A percentile compares a stretch with the other conserved stretches of the same genome.
These are phyloP conservation scores for Argyrosomus regius DNA, from an alignment of 2,797 vertebrate species.

Conservation along the genomic window DNA sequence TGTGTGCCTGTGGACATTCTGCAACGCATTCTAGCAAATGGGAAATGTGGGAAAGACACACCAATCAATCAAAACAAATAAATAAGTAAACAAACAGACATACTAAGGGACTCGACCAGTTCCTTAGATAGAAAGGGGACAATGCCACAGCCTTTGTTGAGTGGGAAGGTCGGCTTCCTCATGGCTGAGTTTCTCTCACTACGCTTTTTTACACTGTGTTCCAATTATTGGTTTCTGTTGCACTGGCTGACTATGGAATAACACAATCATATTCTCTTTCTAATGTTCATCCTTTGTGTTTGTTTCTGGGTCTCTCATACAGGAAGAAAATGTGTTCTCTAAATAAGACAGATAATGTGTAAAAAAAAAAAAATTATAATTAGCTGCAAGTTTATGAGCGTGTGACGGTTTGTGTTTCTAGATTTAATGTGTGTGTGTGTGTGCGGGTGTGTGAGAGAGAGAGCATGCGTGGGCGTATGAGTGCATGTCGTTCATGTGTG, in stretches of 20 bases:
- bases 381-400: constrained; percentile 65
- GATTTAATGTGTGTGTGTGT: constrained; percentile 25
- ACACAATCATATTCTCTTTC: constrained; percentile 80
- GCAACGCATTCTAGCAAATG: constrained; percentile 74
- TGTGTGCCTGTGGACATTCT: constrained; percentile 74
- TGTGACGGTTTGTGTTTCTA: constrained; percentile 44
- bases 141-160: constrained; percentile 93
- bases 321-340: constrained; percentile 72
- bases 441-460: constrained; percentile 11
- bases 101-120: constrained; percentile 80
- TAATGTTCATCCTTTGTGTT: constrained; percentile 79
- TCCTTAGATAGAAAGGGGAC: constrained; percentile 85
- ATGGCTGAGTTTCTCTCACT: constrained; percentile 96
- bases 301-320: constrained; percentile 80
- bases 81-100: constrained; percentile 80
- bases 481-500: constrained; percentile 16
- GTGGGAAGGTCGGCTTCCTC: constrained; percentile 87
- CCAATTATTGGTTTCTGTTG: constrained; percentile 95
- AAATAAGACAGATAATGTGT: constrained; percentile 70
- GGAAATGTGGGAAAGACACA: constrained; percentile 74
- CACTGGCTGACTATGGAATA: constrained; percentile 95
- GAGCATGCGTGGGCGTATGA: background rate
- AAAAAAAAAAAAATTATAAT: constrained; percentile 42
- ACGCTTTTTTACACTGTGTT: constrained; percentile 99
- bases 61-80: constrained; percentile 86